phyloP scores from a whole-genome alignment of 2,113 vertebrate species.

The Cacatua alba region DNA sequence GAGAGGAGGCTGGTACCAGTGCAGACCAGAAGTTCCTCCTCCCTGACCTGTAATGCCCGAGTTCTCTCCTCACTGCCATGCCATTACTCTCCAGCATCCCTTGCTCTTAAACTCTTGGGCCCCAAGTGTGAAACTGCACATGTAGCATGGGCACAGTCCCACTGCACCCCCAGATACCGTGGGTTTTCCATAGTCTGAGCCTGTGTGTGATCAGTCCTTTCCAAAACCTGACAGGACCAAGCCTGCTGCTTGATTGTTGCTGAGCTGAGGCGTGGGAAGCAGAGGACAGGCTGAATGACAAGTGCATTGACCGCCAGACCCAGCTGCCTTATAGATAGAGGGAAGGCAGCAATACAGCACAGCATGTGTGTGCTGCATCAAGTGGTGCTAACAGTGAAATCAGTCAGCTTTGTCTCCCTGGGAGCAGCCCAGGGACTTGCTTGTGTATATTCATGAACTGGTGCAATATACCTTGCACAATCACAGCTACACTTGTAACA shows the following conservation, averaged over 20 bases:
- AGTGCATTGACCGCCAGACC: background rate
- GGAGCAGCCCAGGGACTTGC: background rate
- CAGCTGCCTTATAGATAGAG: rapidly evolving
- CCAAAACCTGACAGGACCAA: rapidly evolving
- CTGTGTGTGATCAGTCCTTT: background rate
- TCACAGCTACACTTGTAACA: background rate
- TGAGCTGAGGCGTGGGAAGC: background rate
- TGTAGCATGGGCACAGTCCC: rapidly evolving
- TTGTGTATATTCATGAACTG: background rate
- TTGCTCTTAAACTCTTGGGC: background rate
- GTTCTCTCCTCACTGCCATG: background rate
- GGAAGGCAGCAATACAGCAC: background rate
- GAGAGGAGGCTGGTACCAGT: background rate
- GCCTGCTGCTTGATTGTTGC: background rate
- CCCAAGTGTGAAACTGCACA: background rate
- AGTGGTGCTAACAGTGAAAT: background rate
- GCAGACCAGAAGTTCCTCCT: background rate
- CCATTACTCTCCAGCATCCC: background rate
- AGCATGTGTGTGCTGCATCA: background rate
- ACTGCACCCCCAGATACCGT: background rate
- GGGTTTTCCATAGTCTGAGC: background rate
- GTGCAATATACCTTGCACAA: background rate
- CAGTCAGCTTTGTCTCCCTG: background rate
- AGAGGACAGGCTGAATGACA: background rate
- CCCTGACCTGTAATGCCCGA: background rate